Evolutionary conservation across 2,113 vertebrate species (phyloP), one percentile per base, ranked within the genome.

Genomic region (Trachemys scripta): DNA sequence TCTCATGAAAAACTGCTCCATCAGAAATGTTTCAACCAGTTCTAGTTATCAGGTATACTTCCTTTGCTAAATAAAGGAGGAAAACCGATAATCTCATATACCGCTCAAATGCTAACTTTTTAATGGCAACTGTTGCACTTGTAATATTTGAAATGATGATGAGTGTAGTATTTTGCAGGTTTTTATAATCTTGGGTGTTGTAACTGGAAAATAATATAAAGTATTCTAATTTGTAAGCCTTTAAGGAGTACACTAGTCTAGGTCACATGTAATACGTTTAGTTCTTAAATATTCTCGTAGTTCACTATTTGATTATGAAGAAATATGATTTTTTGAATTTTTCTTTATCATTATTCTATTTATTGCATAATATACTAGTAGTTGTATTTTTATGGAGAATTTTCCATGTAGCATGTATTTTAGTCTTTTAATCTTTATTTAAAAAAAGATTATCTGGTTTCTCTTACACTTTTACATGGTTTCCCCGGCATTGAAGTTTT

Each of bases 341-440:
- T 38, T 72, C 17, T 38, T 72, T 38, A 72, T 72, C 65, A 72
- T 38, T n/a, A 72, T 38, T 69, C 19, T 72, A 19, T 72, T 72
- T n/a, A 38, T 38, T 72, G 35, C 17, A 38, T 38, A 72, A 72
- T 38, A 31, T 12, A 14, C 27, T 53, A 17, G 31, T 35, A 75
- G 10, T 75, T 45, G 22, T 75, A 75, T 38, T 75, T 65, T 45
- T 42, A 38, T 38, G 38, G 22, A 7, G 16, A 65, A 35, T n/a
- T 65, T 65, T 59, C 27, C 1, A 11, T 0, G 0, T 1, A 10
- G 49, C 0, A 0, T 31, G 22, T 76, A 10, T 27, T n/a, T 50
- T 38, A 53, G 29, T 65, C 4, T 89, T 89, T 89, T 54, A 22
- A 16, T 80, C 83, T 85, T 75, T 35, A 9, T 82, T 57, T 80